Conservation (phyloP, 2,888 invertebrate genomes). For the Candidula unifasciata region DNA sequence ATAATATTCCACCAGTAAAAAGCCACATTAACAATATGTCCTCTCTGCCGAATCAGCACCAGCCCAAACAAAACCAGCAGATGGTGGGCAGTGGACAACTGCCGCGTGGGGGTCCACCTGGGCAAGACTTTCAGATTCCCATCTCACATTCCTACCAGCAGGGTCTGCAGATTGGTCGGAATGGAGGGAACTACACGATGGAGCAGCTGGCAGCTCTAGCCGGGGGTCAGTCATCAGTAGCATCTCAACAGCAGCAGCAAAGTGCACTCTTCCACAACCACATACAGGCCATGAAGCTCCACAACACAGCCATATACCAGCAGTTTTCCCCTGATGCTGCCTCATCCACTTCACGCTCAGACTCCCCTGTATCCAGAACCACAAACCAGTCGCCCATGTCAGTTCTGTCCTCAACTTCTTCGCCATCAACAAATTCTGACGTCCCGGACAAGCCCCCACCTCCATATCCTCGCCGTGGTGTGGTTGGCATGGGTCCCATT, state of each 20-base stretch:
- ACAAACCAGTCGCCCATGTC: conserved; percentile 77
- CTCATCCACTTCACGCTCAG: conserved; percentile 54
- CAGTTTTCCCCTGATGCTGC: conserved; percentile 52
- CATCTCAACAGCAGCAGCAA: conserved; percentile 52
- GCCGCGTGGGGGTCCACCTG: conserved; percentile 18
- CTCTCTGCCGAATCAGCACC: conserved; percentile 60
- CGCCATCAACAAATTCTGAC: conserved; percentile 77
- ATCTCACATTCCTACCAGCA: conserved; percentile 36
- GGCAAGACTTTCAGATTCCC: conserved; percentile 34
- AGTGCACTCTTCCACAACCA: conserved; percentile 52
- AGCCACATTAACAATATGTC: conserved; percentile 65
- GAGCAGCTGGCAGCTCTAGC: conserved; percentile 79
- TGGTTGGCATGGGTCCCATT: conserved; percentile 39
- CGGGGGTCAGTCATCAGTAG: conserved; percentile 66
- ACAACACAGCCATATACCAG: conserved; percentile 50
- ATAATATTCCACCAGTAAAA: conserved; percentile 73
- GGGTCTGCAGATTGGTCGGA: conserved; percentile 38
- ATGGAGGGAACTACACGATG: conserved; percentile 65
- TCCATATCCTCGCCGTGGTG: conserved; percentile 69
- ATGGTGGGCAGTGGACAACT: conserved; percentile 52
- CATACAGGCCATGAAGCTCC: conserved; percentile 55
- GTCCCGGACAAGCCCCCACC: conserved; percentile 76
- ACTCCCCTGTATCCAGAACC: conserved; percentile 63
- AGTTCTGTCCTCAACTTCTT: conserved; percentile 75
- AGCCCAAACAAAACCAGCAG: conserved; percentile 22